Base-by-base conservation (phyloP, 2,113 vertebrate genomes). In the Halcyon malimbica region DNA sequence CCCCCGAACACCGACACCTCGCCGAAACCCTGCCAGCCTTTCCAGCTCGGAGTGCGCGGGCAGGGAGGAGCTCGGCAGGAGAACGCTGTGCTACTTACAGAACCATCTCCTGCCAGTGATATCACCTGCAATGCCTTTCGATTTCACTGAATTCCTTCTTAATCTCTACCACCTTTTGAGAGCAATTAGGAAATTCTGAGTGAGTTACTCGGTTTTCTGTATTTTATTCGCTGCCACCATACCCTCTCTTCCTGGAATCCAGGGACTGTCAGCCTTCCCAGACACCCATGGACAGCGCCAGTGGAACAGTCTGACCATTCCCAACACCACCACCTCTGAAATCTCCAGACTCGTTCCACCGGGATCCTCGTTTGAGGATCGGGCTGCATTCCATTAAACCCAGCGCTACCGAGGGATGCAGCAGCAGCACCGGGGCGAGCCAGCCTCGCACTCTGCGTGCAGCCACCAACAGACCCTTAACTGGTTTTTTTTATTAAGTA, bases 201-300 rank as follows among this genome's bases (percentile, higher is more conserved):
- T 26, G 11, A 23, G 4, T n/a, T 60, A 59, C 67, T 37, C 29
- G 3, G 62, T 29, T 65, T 39, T 21, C 8, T 54, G 46, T 17
- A 3, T 68, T 90, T 51, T 39, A 24, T 11, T 6, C 4, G 13
- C 19, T 71, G 53, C 53, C 15, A 10, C 28, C 68, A 26, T 26
- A 4, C 2, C 21, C 33, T 13, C 13, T 39, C 73, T 37, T 23
- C 21, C 35, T n/a, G 86, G 67, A 88, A 78, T 37, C 56, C 62
- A 19, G 81, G 62, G 57, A 9, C 29, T 54, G 9, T 4, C 62
- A 39, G 29, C 4, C 37, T 6, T 54, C 88, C 57, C 1, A 57
- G 78, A 4, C 0, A 44, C 9, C 53, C 33, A 7, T 2, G 18
- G 10, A 46, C 33, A 41, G 21, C 1, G 16, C 9, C 2, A 14